These are phyloP conservation scores for Decapterus maruadsi DNA, from an alignment of 2,797 vertebrate species.

Conservation along the genomic window DNA sequence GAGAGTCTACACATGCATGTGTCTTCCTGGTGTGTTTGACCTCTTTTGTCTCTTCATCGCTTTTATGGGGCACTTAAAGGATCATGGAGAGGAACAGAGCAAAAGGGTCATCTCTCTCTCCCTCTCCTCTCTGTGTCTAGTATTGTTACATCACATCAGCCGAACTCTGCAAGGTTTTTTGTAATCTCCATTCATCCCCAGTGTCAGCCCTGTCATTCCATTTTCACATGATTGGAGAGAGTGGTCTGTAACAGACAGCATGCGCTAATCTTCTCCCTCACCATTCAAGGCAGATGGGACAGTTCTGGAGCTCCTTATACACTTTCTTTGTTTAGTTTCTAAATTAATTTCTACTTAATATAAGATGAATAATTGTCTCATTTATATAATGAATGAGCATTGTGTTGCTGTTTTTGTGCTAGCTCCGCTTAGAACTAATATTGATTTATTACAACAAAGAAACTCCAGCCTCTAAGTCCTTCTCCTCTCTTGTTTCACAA, in stretches of 20 bases:
- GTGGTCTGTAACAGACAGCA: slow-evolving; percentile 23
- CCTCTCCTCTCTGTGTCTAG: slow-evolving; percentile 20
- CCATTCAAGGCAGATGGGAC: slow-evolving; percentile 19
- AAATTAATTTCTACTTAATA: slow-evolving; percentile 39
- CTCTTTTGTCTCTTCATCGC: slow-evolving; percentile 58
- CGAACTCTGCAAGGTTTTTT: slow-evolving; percentile 53
- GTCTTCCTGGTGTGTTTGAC: slow-evolving; percentile 54
- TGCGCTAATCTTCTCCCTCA: slow-evolving; percentile 18
- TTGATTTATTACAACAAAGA: slow-evolving; percentile 55
- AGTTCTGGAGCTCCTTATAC: slow-evolving; percentile 9
- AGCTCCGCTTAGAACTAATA: slow-evolving; percentile 34
- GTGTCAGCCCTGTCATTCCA: slow-evolving; percentile 27
- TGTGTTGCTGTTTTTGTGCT: slow-evolving; percentile 22
- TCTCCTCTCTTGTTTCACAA: slow-evolving; percentile 3
- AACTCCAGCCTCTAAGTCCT: slow-evolving; percentile 19
- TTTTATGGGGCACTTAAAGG: slow-evolving; percentile 59
- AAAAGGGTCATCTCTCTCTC: neutral
- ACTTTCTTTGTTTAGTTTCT: slow-evolving; percentile 7
- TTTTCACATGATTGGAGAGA: slow-evolving; percentile 35
- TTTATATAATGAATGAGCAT: slow-evolving; percentile 46
- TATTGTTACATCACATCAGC: slow-evolving; percentile 44
- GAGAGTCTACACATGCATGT: neutral
- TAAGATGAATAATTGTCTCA: slow-evolving; percentile 38
- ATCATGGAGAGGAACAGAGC: slow-evolving; percentile 29
- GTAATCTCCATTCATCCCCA: slow-evolving; percentile 44